A percentile compares a stretch with the other conserved stretches of the same genome.
Conservation (phyloP, 1,140 invertebrate species). For the Bicyclus anynana region DNA sequence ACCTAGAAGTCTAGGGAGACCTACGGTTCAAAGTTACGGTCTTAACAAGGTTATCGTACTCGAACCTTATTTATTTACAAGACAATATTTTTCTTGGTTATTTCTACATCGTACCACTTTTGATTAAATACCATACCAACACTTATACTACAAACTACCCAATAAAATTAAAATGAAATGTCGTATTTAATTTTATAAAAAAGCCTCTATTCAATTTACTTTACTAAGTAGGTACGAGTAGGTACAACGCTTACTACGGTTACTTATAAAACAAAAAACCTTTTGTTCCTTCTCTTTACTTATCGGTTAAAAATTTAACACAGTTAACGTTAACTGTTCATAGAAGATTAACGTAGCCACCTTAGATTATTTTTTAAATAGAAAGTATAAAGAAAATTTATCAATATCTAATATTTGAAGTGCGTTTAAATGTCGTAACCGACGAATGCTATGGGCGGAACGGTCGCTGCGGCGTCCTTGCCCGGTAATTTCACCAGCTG, state of each 20-base stretch:
- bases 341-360: background rate
- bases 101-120: no score
- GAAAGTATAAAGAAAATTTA: background rate
- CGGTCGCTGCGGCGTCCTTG: conserved; percentile 63
- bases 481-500: conserved; percentile 62
- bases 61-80: no score
- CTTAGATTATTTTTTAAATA: background rate
- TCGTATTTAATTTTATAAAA: no score
- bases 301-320: background rate
- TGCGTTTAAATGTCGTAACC: conserved; percentile 42
- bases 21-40: no score
- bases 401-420: background rate
- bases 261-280: conserved; percentile 5
- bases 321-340: background rate
- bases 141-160: background rate
- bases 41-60: no score
- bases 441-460: conserved; percentile 52
- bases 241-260: background rate
- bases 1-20: no score
- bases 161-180: no score
- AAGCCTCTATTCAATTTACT: background rate
- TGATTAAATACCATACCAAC: no score
- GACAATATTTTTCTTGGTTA: no score
- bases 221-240: background rate
- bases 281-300: background rate